Conservation (phyloP, 2,113 vertebrate species). For the Platichthys flesus region DNA sequence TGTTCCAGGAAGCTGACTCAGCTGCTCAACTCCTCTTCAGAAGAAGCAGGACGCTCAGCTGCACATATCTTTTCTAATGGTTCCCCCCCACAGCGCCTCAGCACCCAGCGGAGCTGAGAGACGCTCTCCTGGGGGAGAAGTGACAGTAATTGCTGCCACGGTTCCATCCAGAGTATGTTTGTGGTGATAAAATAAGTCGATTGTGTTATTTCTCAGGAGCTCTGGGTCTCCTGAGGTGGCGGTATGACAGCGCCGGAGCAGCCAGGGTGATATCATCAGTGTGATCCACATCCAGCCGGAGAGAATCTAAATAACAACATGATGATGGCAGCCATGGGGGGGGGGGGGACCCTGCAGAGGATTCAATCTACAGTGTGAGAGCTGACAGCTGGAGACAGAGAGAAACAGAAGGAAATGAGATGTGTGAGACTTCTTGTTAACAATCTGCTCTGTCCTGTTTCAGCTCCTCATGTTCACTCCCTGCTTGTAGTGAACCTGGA, state of each 20-base stretch:
- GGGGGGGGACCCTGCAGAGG: no score
- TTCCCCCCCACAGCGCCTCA: not conserved
- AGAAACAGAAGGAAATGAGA: not conserved
- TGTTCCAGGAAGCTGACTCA: no score
- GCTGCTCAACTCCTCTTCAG: no score
- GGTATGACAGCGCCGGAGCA: not conserved
- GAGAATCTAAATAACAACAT: not conserved
- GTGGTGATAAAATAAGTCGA: conserved; percentile 31
- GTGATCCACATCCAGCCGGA: not conserved
- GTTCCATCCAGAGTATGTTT: not conserved
- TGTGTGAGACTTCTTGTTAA: no score
- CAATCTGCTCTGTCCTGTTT: no score
- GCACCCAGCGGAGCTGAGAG: not conserved
- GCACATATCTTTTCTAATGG: not conserved
- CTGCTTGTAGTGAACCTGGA: no score
- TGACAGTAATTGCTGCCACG: conserved; percentile 8
- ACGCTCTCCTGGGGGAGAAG: conserved; percentile 1
- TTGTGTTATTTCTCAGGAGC: conserved; percentile 16
- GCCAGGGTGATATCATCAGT: not conserved
- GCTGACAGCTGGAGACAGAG: not conserved
- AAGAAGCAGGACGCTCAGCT: not conserved
- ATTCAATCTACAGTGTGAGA: not conserved
- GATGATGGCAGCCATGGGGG: no score
- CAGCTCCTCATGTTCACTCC: no score
- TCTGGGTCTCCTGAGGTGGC: not conserved